Percentiles rank a stretch among this genome's conserved stretches.
Conservation (phyloP, 64 coral and sea anemone genomes). For the Cladopsammia gracilis region DNA sequence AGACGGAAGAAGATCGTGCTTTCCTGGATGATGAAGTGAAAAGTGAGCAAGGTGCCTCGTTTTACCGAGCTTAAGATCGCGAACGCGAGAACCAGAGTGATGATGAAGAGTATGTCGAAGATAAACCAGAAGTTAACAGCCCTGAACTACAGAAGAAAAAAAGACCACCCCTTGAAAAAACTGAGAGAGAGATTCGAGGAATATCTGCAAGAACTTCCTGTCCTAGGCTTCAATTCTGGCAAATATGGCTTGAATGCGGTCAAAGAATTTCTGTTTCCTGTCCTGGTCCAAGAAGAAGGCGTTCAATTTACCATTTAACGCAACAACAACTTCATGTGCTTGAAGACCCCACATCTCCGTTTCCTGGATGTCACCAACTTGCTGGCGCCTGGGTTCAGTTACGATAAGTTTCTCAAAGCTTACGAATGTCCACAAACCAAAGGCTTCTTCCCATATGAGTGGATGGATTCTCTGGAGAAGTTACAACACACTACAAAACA, state of each 20-base stretch:
- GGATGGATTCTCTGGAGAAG: constrained; percentile 44
- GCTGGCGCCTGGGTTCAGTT: constrained; percentile 25
- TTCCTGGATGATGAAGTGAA: no score
- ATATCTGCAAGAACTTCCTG: background rate
- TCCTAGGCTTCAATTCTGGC: background rate
- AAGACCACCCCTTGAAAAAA: background rate
- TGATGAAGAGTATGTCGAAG: no score
- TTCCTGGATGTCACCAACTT: constrained; percentile 31
- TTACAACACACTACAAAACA: background rate
- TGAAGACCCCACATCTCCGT: background rate
- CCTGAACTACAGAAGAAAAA: background rate
- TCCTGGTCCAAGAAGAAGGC: background rate
- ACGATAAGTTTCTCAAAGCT: constrained; percentile 30
- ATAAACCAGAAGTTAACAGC: no score
- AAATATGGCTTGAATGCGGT: background rate
- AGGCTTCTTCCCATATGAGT: constrained; percentile 39
- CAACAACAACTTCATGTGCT: constrained; percentile 25
- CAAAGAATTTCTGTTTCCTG: background rate
- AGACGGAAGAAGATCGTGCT: no score
- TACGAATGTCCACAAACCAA: constrained; percentile 31
- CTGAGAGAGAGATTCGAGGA: background rate
- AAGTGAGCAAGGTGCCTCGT: no score
- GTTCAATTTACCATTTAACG: background rate
- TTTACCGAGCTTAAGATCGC: no score
- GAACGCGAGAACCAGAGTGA: no score